Base-by-base conservation (phyloP, 92 coral and sea anemone species). In the Palythoa grandiflora region DNA sequence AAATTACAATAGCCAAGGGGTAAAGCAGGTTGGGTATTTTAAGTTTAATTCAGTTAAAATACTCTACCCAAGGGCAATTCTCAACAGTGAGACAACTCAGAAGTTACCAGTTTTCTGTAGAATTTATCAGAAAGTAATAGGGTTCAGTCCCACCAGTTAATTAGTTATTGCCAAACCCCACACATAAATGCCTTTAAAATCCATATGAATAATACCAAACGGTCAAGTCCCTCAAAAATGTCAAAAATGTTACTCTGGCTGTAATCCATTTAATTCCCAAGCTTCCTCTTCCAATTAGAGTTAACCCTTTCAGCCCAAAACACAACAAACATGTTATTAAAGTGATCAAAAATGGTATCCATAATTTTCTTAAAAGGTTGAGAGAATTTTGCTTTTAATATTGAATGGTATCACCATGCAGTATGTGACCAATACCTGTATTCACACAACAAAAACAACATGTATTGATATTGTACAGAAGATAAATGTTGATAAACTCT, bases 271-370 rank as follows among this genome's bases (percentile, higher is more conserved):
- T 57, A 57, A 57, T 57, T 57, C 16, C 63, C 15, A 57, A 57
- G 63, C 19, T 57, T 40, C 63, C 63, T 8, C 63, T 57, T 57
- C 19, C 63, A 57, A 57, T 57, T 57, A 68, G 38, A 17, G 37
- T 68, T 68, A 68, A 68, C 73, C 73, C 73, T 68, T 68, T 68
- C 73, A 68, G 73, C 38, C 73, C 73, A 68, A 68, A 68, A 68
- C 73, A 68, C 73, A 68, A 68, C 73, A 68, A 68, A 55, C 11
- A 16, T 55, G 63, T 55, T 55, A 55, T 1, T 55, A 55, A 55
- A 57, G 63, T 57, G 63, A 57, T 12, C 15, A 16, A 57, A 57
- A 57, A 57, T 57, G 63, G 14, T 57, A 57, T 57, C 63, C 63
- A 8, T 57, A 57, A 57, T 57, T 57, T 57, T 57, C 63, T 57